These are phyloP conservation scores for Oreochromis spilurus DNA, from an alignment of 2,113 vertebrate genomes.

Conservation along the genomic window DNA sequence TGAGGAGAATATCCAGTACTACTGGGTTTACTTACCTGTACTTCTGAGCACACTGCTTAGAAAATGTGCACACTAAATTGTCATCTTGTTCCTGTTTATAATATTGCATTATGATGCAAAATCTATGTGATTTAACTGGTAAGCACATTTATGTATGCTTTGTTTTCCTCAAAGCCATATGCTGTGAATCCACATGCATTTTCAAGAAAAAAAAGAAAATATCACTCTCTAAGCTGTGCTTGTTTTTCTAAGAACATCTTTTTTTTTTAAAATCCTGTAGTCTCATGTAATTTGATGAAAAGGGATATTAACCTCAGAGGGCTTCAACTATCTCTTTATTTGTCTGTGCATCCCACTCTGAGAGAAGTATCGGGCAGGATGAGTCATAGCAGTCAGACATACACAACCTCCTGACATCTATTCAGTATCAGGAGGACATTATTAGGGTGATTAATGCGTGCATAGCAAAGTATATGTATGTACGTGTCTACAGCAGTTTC, in stretches of 20 bases:
- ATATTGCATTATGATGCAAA: not conserved
- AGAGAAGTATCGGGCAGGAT: constrained; percentile 4
- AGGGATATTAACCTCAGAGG: constrained; percentile 22
- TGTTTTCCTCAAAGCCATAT: not conserved
- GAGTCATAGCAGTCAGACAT: constrained; percentile 18
- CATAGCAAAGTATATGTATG: not conserved
- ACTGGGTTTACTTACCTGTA: not conserved
- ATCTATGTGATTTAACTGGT: not conserved
- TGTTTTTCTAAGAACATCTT: constrained; percentile 1
- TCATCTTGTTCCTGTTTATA: not conserved
- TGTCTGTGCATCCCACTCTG: not conserved
- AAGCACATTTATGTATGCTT: not conserved
- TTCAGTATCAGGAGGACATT: constrained; percentile 1
- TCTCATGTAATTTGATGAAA: constrained; percentile 16
- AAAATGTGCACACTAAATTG: not conserved
- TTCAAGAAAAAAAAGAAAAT: not conserved
- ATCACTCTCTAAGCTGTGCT: not conserved
- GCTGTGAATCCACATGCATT: not conserved
- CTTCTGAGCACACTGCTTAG: not conserved
- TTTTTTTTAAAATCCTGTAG: not conserved
- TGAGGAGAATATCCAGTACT: not conserved
- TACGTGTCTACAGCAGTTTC: not conserved
- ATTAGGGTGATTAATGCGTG: not conserved
- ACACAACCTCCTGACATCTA: constrained; percentile 23
- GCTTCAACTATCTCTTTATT: not conserved